A percentile compares a stretch with the other conserved stretches of the same genome.
These are phyloP conservation scores for Malacoraja senta DNA, from an alignment of 2,797 vertebrate species.

Conservation along the genomic window DNA sequence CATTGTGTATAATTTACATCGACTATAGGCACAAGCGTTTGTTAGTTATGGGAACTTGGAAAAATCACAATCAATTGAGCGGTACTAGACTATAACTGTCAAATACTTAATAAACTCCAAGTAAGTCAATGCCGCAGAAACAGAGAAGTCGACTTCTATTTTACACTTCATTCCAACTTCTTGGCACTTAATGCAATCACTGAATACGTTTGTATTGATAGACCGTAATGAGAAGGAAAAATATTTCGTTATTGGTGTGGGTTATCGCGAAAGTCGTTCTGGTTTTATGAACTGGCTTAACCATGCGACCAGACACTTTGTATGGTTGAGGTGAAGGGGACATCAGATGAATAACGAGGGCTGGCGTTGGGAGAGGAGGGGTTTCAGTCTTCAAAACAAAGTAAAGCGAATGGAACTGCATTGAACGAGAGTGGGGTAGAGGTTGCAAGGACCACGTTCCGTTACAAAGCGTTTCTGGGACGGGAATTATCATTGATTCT, in stretches of 20 bases:
- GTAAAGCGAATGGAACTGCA: neutral
- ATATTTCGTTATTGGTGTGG: neutral
- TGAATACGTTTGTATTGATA: neutral
- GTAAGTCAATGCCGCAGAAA: too few species aligned
- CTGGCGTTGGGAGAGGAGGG: neutral
- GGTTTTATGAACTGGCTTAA: neutral
- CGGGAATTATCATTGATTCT: neutral
- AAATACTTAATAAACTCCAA: neutral
- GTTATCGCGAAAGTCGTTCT: neutral
- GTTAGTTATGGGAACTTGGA: neutral
- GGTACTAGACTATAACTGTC: neutral
- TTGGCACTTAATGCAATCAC: neutral
- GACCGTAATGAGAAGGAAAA: neutral
- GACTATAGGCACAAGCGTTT: neutral
- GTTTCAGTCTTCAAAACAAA: neutral
- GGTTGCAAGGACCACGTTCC: too few species aligned
- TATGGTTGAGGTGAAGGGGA: neutral
- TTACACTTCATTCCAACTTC: neutral
- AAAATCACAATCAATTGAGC: neutral
- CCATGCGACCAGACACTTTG: neutral
- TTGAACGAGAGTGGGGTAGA: too few species aligned
- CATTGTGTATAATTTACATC: neutral
- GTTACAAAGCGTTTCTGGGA: neutral
- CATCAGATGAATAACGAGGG: neutral
- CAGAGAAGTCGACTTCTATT: neutral